phyloP scores from a whole-genome alignment of 2,888 invertebrate genomes.

The Trichogramma dendrolimi region DNA sequence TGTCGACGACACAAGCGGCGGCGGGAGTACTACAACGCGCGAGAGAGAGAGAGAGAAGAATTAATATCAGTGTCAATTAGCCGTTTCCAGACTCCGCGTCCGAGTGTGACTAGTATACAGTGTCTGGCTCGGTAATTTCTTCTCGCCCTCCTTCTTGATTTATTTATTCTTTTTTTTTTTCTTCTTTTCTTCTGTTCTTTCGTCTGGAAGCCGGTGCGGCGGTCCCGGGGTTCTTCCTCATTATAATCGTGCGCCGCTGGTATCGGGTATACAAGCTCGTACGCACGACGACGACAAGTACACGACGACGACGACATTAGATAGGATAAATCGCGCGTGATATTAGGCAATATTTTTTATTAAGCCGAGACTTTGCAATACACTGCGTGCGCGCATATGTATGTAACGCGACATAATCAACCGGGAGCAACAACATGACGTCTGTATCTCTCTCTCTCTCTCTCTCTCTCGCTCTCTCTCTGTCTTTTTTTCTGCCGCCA shows the following conservation, averaged over 20 bases:
- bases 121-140: conserved; percentile 36
- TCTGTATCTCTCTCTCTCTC: conserved; percentile 1
- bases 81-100: conserved; percentile 28
- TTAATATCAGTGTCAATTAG: conserved; percentile 37
- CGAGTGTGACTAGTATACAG: conserved; percentile 8
- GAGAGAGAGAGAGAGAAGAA: conserved; percentile 1
- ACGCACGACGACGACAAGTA: no score
- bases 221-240: background rate
- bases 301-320: no score
- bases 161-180: background rate
- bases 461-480: background rate
- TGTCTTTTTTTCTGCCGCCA: background rate
- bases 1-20: no score
- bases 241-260: background rate
- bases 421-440: no score
- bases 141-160: conserved; percentile 11
- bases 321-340: no score
- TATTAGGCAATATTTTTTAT: no score
- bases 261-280: no score
- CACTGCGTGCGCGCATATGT: background rate
- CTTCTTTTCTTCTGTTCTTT: no score
- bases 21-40: no score
- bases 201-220: background rate
- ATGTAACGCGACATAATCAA: no score
- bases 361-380: no score